Conservation (phyloP, 2,888 invertebrate species). For the Zygaena filipendulae region DNA sequence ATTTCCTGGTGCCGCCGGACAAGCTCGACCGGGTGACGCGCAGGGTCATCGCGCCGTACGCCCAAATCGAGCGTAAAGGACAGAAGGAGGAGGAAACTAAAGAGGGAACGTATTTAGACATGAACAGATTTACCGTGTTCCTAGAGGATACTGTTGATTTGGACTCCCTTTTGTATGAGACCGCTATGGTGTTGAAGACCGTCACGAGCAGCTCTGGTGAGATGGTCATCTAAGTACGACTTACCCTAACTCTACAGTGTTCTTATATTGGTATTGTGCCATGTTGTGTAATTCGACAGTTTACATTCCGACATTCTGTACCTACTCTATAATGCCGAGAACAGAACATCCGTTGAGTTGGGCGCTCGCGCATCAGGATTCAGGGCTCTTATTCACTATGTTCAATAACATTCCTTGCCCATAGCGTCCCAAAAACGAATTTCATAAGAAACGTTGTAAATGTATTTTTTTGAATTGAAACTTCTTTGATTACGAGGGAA, state of each 20-base stretch:
- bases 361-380: no score
- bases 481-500: no score
- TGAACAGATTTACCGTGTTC: constrained; percentile 56
- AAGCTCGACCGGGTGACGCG: constrained; percentile 63
- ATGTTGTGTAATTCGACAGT: no score
- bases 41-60: constrained; percentile 70
- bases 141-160: constrained; percentile 68
- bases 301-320: no score
- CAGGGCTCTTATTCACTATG: no score
- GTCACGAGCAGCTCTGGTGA: constrained; percentile 67
- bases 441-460: no score
- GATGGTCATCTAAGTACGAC: no score
- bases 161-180: constrained; percentile 64
- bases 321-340: no score
- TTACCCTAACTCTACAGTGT: neutral
- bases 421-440: no score
- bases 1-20: constrained; percentile 50
- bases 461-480: no score
- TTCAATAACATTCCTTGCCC: no score
- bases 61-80: constrained; percentile 52
- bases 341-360: no score
- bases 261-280: neutral
- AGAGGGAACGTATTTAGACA: constrained; percentile 42
- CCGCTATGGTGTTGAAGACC: constrained; percentile 64
- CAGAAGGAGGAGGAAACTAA: constrained; percentile 39